These are phyloP conservation scores for Aepyceros melampus DNA, from an alignment of 2,113 vertebrate genomes.

Conservation along the genomic window DNA sequence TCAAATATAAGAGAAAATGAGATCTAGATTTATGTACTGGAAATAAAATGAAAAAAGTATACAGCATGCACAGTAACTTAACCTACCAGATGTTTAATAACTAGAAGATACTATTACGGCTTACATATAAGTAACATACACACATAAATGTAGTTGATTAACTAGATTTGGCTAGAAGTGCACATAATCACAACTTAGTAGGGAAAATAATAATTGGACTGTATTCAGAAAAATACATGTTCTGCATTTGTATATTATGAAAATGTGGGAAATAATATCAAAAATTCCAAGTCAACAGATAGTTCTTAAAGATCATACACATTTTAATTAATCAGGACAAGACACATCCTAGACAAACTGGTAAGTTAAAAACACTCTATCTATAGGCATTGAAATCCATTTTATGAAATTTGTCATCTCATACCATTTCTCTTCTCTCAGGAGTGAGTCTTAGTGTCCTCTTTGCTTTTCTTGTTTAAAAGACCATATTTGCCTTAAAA, in stretches of 20 bases:
- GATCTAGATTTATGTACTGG: not conserved
- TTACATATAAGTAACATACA: not conserved
- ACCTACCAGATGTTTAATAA: not conserved
- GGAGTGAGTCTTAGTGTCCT: not conserved
- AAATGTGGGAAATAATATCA: not conserved
- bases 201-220: not conserved
- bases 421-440: not conserved
- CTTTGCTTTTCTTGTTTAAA: not conserved
- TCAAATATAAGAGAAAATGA: not conserved
- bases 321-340: not conserved
- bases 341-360: not conserved
- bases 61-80: not conserved
- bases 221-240: not conserved
- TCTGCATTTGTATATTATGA: not conserved
- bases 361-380: not conserved
- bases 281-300: not conserved
- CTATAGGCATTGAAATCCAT: not conserved
- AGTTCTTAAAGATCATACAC: not conserved
- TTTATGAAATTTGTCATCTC: not conserved
- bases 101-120: not conserved
- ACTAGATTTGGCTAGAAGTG: constrained; percentile 9
- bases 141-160: not conserved
- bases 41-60: not conserved
- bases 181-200: not conserved
- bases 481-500: not conserved